Evolutionary conservation across 1,140 invertebrate genomes (phyloP).

Genomic region (Anthonomus grandis): DNA sequence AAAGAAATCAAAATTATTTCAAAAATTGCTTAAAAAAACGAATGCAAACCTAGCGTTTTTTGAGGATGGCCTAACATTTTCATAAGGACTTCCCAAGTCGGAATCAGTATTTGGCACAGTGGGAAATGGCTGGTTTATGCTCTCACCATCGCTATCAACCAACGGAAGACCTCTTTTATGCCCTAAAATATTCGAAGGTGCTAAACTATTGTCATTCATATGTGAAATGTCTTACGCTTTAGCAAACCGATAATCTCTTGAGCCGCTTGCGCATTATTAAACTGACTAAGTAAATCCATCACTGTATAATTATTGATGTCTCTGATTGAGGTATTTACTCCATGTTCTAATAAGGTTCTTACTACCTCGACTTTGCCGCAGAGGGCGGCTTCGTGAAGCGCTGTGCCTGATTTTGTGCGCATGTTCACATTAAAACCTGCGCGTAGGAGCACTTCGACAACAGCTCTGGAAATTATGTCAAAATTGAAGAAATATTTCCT

Average conservation of each 20-base stretch:
- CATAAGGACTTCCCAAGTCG: constrained; percentile 61
- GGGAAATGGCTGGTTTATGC: constrained; percentile 58
- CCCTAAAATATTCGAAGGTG: constrained; percentile 19
- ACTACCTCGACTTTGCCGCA: constrained; percentile 93
- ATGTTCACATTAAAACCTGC: constrained; percentile 89
- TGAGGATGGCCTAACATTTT: constrained; percentile 56
- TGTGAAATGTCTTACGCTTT: constrained; percentile 63
- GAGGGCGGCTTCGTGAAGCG: constrained; percentile 91
- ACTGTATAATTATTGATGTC: constrained; percentile 81
- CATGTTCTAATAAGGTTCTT: constrained; percentile 73
- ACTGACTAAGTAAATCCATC: constrained; percentile 79
- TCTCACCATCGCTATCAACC: constrained; percentile 55
- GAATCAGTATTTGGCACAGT: constrained; percentile 55
- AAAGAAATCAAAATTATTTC: background rate
- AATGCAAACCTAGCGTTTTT: constrained; percentile 34
- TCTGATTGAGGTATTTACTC: constrained; percentile 75
- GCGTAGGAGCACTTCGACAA: constrained; percentile 77
- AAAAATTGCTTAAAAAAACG: background rate
- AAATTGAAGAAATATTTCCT: no score
- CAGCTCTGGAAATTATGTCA: constrained; percentile 66
- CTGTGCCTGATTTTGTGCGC: constrained; percentile 82
- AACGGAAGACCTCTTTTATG: constrained; percentile 38
- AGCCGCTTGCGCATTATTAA: constrained; percentile 79
- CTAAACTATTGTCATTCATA: background rate
- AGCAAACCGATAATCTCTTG: constrained; percentile 81